phyloP scores from a whole-genome alignment of 1,140 invertebrate species.

The Heliothis subflexa region DNA sequence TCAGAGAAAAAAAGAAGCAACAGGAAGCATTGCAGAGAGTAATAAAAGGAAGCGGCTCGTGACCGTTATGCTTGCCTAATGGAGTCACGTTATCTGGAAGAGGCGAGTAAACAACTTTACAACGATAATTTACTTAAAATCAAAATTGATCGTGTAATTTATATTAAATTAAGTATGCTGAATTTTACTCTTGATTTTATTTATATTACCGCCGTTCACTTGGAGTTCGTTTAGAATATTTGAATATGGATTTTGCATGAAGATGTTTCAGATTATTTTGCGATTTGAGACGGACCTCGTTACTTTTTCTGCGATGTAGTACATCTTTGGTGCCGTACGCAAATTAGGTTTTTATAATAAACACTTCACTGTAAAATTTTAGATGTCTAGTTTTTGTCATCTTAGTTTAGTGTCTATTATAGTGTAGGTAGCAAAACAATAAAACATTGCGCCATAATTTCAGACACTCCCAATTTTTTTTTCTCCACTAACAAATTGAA shows the following conservation, averaged over 20 bases:
- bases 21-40: conserved; percentile 74
- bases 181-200: conserved; percentile 44
- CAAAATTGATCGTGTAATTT: conserved; percentile 53
- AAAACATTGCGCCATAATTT: not conserved
- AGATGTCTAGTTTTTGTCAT: not conserved
- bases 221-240: conserved; percentile 38
- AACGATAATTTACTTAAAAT: conserved; percentile 57
- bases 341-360: no score
- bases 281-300: not conserved
- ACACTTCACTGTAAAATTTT: not conserved
- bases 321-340: not conserved
- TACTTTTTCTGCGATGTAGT: not conserved
- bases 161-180: conserved; percentile 45
- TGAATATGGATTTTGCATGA: conserved; percentile 39
- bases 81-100: conserved; percentile 69
- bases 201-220: conserved; percentile 35
- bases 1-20: conserved; percentile 75
- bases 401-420: not conserved
- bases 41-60: conserved; percentile 69
- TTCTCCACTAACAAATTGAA: not conserved
- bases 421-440: not conserved
- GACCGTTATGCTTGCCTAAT: conserved; percentile 68
- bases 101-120: conserved; percentile 64
- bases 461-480: not conserved
- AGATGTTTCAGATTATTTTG: conserved; percentile 18